Percentiles rank a stretch among this genome's conserved stretches.
Conservation (phyloP, 2,888 invertebrate species). For the Phlogophora meticulosa region DNA sequence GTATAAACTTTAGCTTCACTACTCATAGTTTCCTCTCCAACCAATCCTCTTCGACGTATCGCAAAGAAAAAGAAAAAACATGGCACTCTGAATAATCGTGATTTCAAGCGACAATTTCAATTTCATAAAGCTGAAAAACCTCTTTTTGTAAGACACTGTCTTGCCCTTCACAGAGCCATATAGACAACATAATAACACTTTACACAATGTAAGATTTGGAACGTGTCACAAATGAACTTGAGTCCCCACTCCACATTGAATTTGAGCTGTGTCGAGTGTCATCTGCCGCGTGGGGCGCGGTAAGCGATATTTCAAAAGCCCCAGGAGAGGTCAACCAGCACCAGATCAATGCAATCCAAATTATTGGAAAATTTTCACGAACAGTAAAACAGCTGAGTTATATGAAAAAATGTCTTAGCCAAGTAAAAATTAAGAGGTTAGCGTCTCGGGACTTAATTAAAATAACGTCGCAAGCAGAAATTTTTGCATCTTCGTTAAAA, state of each 20-base stretch:
- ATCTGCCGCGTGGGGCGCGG: constrained; percentile 68
- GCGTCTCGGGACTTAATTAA: constrained; percentile 28
- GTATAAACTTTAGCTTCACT: no score
- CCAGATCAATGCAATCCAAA: constrained; percentile 74
- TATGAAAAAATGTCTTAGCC: constrained; percentile 45
- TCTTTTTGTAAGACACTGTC: constrained; percentile 20
- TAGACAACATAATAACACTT: constrained; percentile 45
- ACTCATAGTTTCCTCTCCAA: no score
- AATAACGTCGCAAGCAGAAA: constrained; percentile 45
- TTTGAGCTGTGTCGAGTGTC: constrained; percentile 77
- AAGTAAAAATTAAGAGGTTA: constrained; percentile 52
- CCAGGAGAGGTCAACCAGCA: constrained; percentile 69
- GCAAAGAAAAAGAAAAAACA: neutral
- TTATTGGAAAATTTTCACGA: constrained; percentile 77
- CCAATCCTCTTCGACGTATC: no score
- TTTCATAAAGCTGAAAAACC: constrained; percentile 12
- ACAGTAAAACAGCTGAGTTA: constrained; percentile 65
- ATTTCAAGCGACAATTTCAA: neutral
- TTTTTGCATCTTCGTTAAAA: constrained; percentile 36
- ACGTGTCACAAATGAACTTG: constrained; percentile 50
- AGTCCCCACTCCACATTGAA: constrained; percentile 71
- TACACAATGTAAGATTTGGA: constrained; percentile 54
- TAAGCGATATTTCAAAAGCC: constrained; percentile 83
- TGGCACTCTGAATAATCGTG: neutral
- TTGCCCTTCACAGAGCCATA: constrained; percentile 25